A percentile compares a stretch with the other conserved stretches of the same genome.
These are phyloP conservation scores for Pogonomyrmex californicus DNA, from an alignment of 1,140 invertebrate species.

Conservation along the genomic window DNA sequence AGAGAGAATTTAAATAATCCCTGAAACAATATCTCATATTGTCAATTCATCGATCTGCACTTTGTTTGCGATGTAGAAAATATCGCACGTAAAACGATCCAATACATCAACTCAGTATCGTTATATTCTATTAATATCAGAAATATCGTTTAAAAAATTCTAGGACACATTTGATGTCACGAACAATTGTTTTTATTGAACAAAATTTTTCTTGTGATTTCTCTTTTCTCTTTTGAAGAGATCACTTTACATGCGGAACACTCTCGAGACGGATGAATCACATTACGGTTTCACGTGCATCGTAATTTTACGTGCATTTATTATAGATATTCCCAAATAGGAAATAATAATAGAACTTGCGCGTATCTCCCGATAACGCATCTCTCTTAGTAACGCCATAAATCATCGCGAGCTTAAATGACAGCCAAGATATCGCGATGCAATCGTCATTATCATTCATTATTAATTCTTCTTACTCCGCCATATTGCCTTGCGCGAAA, in stretches of 20 bases:
- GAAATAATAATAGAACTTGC: constrained; percentile 33
- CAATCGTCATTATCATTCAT: constrained; percentile 33
- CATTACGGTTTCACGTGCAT: background rate
- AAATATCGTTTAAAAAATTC: background rate
- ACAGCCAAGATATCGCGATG: constrained; percentile 57
- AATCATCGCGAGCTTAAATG: constrained; percentile 51
- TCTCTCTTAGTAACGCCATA: background rate
- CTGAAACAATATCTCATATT: background rate
- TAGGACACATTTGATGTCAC: background rate
- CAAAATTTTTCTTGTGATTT: background rate
- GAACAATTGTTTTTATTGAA: background rate
- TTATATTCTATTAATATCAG: background rate
- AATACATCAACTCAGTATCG: background rate
- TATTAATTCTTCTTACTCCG: constrained; percentile 20
- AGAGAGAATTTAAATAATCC: constrained; percentile 9
- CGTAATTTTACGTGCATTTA: background rate
- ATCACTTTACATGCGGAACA: background rate
- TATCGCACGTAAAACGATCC: background rate
- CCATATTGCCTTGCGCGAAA: constrained; percentile 45
- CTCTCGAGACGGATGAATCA: background rate
- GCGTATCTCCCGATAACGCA: constrained; percentile 38
- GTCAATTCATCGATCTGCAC: background rate
- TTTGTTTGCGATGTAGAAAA: background rate
- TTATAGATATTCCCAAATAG: background rate
- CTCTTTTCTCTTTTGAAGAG: background rate